Evolutionary conservation across 2,797 vertebrate species (phyloP).

Genomic region (Falco naumanni): DNA sequence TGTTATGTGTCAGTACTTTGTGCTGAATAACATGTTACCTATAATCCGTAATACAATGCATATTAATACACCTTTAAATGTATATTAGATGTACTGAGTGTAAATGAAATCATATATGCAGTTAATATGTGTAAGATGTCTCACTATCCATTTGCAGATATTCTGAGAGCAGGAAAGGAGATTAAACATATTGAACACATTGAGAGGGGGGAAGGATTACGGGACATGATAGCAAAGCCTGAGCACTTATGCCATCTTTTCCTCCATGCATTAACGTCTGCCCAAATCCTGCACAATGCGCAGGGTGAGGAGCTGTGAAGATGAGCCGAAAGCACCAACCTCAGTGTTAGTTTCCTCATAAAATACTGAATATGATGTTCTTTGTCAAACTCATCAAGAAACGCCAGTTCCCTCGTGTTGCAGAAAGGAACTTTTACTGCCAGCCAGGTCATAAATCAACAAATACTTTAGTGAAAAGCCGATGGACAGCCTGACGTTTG

Average conservation of each 20-base stretch:
- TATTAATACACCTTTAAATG: not conserved
- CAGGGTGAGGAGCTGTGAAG: not conserved
- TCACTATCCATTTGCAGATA: not conserved
- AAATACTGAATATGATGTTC: not conserved
- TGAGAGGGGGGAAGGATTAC: not conserved
- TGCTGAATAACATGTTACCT: not conserved
- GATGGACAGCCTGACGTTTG: not conserved
- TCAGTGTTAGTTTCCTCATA: not conserved
- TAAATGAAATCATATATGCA: not conserved
- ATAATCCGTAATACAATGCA: not conserved
- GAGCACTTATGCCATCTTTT: not conserved
- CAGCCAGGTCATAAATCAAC: not conserved
- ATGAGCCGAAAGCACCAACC: not conserved
- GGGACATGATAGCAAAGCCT: not conserved
- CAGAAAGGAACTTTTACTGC: not conserved
- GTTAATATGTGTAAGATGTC: not conserved
- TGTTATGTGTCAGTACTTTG: not conserved
- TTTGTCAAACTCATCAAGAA: not conserved
- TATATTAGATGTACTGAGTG: not conserved
- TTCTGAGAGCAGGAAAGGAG: not conserved
- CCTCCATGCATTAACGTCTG: not conserved
- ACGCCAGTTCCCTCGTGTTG: accelerated
- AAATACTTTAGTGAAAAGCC: not conserved
- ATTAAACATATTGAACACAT: not conserved
- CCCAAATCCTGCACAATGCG: not conserved